phyloP scores from a whole-genome alignment of 2,888 invertebrate species.

The Hirudinaria manillensis region DNA sequence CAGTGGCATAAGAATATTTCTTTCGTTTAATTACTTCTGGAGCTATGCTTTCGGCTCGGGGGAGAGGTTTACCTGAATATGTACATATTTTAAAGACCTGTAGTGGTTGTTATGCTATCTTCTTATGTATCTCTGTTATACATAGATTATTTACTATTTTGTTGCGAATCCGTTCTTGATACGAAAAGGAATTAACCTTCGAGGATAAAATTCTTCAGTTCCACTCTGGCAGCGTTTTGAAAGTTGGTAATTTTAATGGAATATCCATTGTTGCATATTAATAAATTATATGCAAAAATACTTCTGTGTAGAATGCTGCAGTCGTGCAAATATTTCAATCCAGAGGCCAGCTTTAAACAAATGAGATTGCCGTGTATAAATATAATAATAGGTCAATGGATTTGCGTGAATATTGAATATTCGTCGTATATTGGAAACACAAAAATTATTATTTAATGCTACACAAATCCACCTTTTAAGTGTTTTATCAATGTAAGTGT shows the following conservation, averaged over 20 bases:
- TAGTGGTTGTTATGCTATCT: neutral
- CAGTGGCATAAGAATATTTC: conserved; percentile 1
- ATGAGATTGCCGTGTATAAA: too few species aligned
- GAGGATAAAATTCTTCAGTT: neutral
- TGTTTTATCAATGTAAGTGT: too few species aligned
- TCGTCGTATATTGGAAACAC: too few species aligned
- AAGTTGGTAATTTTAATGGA: conserved; percentile 28
- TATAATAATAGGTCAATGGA: too few species aligned
- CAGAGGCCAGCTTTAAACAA: conserved; percentile 19
- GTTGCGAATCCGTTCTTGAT: too few species aligned
- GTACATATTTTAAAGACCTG: neutral
- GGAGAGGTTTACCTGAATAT: neutral
- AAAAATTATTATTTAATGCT: too few species aligned
- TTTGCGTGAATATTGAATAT: too few species aligned
- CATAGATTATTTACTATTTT: too few species aligned
- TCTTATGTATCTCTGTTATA: neutral
- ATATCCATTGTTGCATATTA: conserved; percentile 2
- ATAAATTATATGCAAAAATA: neutral
- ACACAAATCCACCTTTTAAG: too few species aligned
- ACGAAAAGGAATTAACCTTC: too few species aligned
- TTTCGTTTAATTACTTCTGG: conserved; percentile 8
- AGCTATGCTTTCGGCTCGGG: conserved; percentile 5
- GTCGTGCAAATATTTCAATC: conserved; percentile 23
- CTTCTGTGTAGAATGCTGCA: neutral
- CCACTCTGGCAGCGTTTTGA: neutral